Evolutionary conservation across 53 echinoderm and acorn worm species (phyloP).

Genomic region (Actinopyga echinites): DNA sequence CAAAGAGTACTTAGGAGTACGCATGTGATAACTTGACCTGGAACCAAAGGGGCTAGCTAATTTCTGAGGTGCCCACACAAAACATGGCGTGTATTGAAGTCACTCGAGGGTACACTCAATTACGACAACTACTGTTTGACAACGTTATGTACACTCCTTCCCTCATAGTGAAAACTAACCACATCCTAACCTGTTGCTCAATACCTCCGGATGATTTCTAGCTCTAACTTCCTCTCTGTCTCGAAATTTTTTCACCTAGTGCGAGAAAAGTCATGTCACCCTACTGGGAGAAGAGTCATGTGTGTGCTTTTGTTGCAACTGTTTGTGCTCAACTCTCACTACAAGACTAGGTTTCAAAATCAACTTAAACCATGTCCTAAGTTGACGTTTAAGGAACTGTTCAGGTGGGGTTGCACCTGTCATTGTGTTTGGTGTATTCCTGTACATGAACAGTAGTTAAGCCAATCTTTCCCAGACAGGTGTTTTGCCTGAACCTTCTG

Average conservation of each 20-base stretch:
- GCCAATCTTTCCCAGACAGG: too few relatives aligned
- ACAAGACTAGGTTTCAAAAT: background rate
- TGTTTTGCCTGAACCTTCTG: too few relatives aligned
- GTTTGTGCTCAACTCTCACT: background rate
- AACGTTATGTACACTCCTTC: too few relatives aligned
- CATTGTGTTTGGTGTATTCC: background rate
- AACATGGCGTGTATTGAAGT: too few relatives aligned
- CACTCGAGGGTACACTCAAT: too few relatives aligned
- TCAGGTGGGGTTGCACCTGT: background rate
- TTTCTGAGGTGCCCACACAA: too few relatives aligned
- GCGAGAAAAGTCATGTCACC: too few relatives aligned
- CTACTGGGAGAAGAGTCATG: background rate
- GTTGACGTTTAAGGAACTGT: conserved; percentile 5
- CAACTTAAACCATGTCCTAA: background rate
- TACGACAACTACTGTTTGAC: too few relatives aligned
- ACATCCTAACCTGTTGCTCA: background rate
- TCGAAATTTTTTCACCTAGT: background rate
- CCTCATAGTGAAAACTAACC: too few relatives aligned
- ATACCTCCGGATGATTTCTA: background rate
- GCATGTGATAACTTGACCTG: too few relatives aligned
- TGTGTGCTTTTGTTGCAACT: background rate
- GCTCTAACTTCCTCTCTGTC: background rate
- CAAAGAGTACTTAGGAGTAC: background rate
- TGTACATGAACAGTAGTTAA: too few relatives aligned
- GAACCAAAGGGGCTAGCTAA: too few relatives aligned